Conservation (phyloP, 2,797 vertebrate species). For the Micrastur ruficollis region DNA sequence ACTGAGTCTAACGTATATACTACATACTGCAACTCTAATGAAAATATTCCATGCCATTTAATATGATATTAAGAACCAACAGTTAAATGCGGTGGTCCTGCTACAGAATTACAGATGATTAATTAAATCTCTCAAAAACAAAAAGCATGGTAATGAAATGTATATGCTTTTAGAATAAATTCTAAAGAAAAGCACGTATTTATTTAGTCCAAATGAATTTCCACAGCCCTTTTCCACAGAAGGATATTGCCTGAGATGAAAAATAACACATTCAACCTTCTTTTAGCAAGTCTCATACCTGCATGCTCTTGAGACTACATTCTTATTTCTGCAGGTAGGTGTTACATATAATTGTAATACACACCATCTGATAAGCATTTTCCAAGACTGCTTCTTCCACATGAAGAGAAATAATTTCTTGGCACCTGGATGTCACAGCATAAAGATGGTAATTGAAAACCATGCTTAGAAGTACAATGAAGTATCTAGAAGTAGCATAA, state of each 20-base stretch:
- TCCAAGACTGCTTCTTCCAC: not conserved
- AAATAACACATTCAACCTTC: not conserved
- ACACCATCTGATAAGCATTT: slow-evolving; percentile 6
- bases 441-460: not conserved
- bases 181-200: not conserved
- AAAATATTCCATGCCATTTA: not conserved
- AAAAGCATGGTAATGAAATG: not conserved
- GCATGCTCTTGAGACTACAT: not conserved
- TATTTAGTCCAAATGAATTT: not conserved
- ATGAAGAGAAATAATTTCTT: slow-evolving; percentile 5
- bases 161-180: not conserved
- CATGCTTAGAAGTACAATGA: not conserved
- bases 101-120: not conserved
- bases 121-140: not conserved
- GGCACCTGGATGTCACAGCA: not conserved
- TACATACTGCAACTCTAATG: not conserved
- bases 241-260: not conserved
- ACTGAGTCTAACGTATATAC: not conserved
- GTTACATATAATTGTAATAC: not conserved
- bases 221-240: not conserved
- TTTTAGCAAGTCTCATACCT: not conserved
- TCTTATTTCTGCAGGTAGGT: not conserved
- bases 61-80: not conserved
- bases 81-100: not conserved
- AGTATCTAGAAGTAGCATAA: not conserved